Evolutionary conservation across 1,140 invertebrate genomes (phyloP), one percentile per base, ranked within the genome.

Genomic region (Anoplolepis gracilipes): DNA sequence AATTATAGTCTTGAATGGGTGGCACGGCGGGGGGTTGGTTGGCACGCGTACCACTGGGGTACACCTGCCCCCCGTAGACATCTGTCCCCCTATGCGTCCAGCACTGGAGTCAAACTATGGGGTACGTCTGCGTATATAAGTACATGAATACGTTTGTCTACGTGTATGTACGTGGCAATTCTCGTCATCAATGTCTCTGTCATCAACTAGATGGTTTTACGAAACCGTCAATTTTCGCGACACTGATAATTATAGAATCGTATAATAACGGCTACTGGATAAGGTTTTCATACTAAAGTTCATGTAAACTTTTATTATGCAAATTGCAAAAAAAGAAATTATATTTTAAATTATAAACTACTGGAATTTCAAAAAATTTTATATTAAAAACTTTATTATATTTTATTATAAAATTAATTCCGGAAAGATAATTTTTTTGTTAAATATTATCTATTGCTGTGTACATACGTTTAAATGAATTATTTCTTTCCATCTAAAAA

Each of bases 1-100:
- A 95, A 95, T 95, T 95, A 95, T 95, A 95, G 94, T 95, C 94
- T 95, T 94, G 94, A 95, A 95, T 95, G 94, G 93, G 36, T 90
- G 78, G 84, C 94, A 72, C 93, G 92, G 91, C 92, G 90, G 94
- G 94, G 94, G 94, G 94, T 95, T 95, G 93, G 93, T 93, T 94
- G 94, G 94, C 94, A 94, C 94, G 94, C 94, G 94, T 91, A 92
- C 78, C 92, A 88, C 78, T 88, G 88, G 86, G 87, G 90, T 94
- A 93, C 94, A 94, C 94, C 94, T 94, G 94, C 94, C 94, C 91
- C 92, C 90, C 79, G 90, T 92, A 93, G 91, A 95, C 94, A 95
- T 95, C 94, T 95, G 94, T 94, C 94, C 93, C 90, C 75, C 87
- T 79, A 72, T 86, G 85, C 67, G 62, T 91, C 86, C 55, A 89